phyloP scores from a whole-genome alignment of 2,113 vertebrate genomes.

The Thamnophis sirtalis region DNA sequence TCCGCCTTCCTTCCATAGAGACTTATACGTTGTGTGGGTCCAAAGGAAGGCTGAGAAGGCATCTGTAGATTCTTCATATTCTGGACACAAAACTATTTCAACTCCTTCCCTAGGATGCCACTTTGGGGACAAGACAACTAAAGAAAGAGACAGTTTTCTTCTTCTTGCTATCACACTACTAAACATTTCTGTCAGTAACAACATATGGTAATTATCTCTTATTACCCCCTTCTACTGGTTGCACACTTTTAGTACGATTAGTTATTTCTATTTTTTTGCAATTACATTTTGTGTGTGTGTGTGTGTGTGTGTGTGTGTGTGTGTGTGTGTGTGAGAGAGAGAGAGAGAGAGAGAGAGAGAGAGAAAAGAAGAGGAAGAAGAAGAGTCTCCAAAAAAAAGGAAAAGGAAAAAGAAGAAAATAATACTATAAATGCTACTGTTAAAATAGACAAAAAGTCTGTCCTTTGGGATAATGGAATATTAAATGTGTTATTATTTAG shows the following conservation, averaged over 20 bases:
- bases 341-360: neutral
- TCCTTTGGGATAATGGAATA: neutral
- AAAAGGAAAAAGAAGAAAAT: neutral
- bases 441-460: neutral
- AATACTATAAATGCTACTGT: neutral
- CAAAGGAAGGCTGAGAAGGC: neutral
- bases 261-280: neutral
- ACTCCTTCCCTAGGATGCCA: neutral
- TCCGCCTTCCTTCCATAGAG: neutral
- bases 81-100: neutral
- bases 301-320: too few species aligned
- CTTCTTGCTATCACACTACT: neutral
- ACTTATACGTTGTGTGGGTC: neutral
- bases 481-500: neutral
- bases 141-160: neutral
- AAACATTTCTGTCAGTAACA: neutral
- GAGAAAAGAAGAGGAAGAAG: too few species aligned
- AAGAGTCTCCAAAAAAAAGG: neutral
- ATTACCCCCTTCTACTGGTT: neutral
- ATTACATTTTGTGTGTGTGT: neutral
- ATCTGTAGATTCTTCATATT: neutral
- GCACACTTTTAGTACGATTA: neutral
- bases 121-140: neutral
- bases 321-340: too few species aligned
- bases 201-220: neutral